Percentiles rank a stretch among this genome's conserved stretches.
These are phyloP conservation scores for Protomyctophum bolini DNA, from an alignment of 2,113 vertebrate species.

Conservation along the genomic window DNA sequence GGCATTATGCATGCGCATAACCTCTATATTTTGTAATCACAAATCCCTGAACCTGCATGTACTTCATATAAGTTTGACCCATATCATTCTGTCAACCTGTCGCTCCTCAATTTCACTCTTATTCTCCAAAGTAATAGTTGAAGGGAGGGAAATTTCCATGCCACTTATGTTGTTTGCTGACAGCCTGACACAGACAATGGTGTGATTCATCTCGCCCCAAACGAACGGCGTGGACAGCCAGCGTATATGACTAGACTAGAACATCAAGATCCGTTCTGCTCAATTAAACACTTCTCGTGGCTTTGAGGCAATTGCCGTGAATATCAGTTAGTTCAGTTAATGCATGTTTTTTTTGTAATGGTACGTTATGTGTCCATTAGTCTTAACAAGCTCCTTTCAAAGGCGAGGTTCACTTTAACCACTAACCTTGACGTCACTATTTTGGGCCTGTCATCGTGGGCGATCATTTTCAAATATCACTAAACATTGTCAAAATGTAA, in stretches of 20 bases:
- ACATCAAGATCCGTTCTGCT: conserved; percentile 67
- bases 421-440: too few relatives aligned
- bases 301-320: conserved; percentile 29
- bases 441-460: too few relatives aligned
- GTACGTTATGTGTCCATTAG: too few relatives aligned
- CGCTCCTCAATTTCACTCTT: conserved; percentile 38
- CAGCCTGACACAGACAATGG: conserved; percentile 54
- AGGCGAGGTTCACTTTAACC: too few relatives aligned
- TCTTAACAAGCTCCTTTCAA: not conserved
- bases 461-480: too few relatives aligned
- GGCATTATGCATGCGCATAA: too few relatives aligned
- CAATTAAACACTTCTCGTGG: conserved; percentile 59
- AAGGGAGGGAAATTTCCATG: conserved; percentile 57
- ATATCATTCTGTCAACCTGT: conserved; percentile 26
- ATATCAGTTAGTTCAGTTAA: conserved; percentile 39
- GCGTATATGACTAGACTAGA: conserved; percentile 40
- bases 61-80: conserved; percentile 25
- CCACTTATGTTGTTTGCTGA: conserved; percentile 64
- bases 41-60: not conserved
- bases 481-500: too few relatives aligned
- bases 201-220: conserved; percentile 62
- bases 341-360: conserved; percentile 6
- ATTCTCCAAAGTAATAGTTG: conserved; percentile 42
- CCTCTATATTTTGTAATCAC: not conserved
- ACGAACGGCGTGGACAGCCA: conserved; percentile 25